Base-by-base conservation (phyloP, 2,113 vertebrate species). In the Lepisosteus oculatus region DNA sequence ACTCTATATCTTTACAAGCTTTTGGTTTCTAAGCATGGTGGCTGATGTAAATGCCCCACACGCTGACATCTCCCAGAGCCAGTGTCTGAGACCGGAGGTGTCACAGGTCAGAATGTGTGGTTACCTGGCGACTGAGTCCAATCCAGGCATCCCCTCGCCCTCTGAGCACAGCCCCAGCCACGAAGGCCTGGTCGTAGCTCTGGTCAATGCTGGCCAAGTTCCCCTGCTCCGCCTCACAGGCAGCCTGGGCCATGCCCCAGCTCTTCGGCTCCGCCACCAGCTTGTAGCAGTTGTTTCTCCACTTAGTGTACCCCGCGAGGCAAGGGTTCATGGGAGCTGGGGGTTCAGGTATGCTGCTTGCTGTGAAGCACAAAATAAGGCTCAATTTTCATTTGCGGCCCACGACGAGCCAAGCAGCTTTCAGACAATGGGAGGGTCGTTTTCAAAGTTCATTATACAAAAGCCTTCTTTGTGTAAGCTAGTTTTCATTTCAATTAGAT, bases 141-240 rank as follows among this genome's bases (percentile, higher is more conserved):
- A 92, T 93, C 91, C 91, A 93, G 71, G 84, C 83, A 1, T 93
- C 90, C 0, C 67, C 54, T 14, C 78, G 44, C 85, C 79, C 75
- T 87, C 8, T 83, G 69, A 90, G 83, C 2, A 91, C 77, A 2
- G 67, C 89, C 9, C 84, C 87, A 0, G 90, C 81, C 1, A 93
- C 74, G 55, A 91, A 93, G 69, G 88, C 88, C 81, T 93, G 91
- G 72, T 93, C 90, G 55, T 93, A 92, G 82, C 90, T 90, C 82
- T 85, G 84, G 79, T 93, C 91, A 2, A 92, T 75, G 72, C 91
- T 93, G 68, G 85, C 88, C 84, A 93, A 79, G 83, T 91, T 77
- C 2, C 79, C 89, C 3, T 79, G 83, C 9, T 88, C 70, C 59
- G 72, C 3, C 61, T 41, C 3, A 12, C 90, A 93, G 45, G 81